phyloP scores from a whole-genome alignment of 1,140 invertebrate genomes.

The Luehdorfia chinensis region DNA sequence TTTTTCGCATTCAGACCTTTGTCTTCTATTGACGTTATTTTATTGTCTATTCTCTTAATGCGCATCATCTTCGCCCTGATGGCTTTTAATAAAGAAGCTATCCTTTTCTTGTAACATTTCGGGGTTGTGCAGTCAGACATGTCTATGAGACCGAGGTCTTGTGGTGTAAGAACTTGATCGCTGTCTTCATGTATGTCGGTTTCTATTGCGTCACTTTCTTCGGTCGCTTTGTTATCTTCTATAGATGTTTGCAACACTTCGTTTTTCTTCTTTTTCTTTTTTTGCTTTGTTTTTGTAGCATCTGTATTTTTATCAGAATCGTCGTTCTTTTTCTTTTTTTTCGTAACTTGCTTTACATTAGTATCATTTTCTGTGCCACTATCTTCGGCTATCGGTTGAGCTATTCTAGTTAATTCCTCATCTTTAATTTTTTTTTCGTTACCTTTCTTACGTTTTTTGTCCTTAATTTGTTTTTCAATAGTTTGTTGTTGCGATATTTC shows the following conservation, averaged over 20 bases:
- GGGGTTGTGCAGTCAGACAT: slow-evolving; percentile 39
- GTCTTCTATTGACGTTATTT: slow-evolving; percentile 43
- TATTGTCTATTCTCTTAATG: slow-evolving; percentile 39
- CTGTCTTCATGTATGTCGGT: slow-evolving; percentile 48
- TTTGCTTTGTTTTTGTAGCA: not conserved
- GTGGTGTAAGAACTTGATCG: slow-evolving; percentile 36
- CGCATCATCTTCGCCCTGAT: slow-evolving; percentile 37
- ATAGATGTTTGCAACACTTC: not conserved
- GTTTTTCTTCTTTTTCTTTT: not conserved
- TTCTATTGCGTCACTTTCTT: slow-evolving; percentile 56
- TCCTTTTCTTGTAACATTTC: slow-evolving; percentile 46
- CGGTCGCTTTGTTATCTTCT: slow-evolving; percentile 28
- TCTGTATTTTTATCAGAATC: not conserved
- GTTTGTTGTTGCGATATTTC: not conserved
- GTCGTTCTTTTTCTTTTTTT: not conserved
- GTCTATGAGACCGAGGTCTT: slow-evolving; percentile 48
- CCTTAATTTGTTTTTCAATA: not conserved
- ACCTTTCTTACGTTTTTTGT: slow-evolving; percentile 4
- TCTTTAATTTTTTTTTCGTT: slow-evolving; percentile 2
- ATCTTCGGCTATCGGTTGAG: no score
- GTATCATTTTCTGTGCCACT: not conserved
- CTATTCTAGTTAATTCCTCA: no score
- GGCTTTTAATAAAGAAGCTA: slow-evolving; percentile 37
- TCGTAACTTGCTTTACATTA: not conserved
- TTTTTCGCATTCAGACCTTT: slow-evolving; percentile 45